Evolutionary conservation across 2,113 vertebrate genomes (phyloP), one percentile per base, ranked within the genome.

Genomic region (Nesogale talazaci): DNA sequence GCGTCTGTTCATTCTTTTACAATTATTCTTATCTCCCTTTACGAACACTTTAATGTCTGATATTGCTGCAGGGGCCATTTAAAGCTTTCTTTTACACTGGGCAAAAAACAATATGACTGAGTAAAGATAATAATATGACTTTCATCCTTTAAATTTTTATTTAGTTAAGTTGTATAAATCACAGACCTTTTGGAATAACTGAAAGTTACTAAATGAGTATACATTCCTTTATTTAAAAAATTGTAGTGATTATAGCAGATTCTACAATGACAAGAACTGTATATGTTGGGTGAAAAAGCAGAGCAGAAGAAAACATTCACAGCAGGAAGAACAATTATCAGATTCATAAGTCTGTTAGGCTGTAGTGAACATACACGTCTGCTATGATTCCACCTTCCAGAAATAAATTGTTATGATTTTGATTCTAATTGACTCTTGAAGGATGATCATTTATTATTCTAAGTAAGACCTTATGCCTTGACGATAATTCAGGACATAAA

Each of bases 381-480:
- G 92, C 80, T 92, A 91, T 92, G 88, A 94, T 78, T 67, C 14
- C 93, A 74, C 69, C 81, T 91, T 95, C 89, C 82, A 95, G 77
- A 95, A 95, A 92, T 91, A 92, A 92, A 72, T 56, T 94, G 89
- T 94, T 96, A 88, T 96, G 96, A 96, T 83, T 94, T 84, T 91
- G 93, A 96, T 91, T 88, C 92, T 93, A 95, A 96, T 94, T 93
- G 92, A 93, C 93, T 96, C 92, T 91, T 96, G 96, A 95, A 95
- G 94, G 94, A 79, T 88, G 90, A 93, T 85, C 95, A 96, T 96
- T 96, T 96, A 96, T 96, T 96, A 96, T 97, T 97, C 94, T 96
- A 96, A 96, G 93, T 94, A 92, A 94, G 96, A 94, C 90, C 94
- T 94, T 94, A 94, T 94, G 95, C 83, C 93, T 94, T 59, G 10